Evolutionary conservation across 1,140 invertebrate species (phyloP).

Genomic region (Temnothorax curvispinosus): DNA sequence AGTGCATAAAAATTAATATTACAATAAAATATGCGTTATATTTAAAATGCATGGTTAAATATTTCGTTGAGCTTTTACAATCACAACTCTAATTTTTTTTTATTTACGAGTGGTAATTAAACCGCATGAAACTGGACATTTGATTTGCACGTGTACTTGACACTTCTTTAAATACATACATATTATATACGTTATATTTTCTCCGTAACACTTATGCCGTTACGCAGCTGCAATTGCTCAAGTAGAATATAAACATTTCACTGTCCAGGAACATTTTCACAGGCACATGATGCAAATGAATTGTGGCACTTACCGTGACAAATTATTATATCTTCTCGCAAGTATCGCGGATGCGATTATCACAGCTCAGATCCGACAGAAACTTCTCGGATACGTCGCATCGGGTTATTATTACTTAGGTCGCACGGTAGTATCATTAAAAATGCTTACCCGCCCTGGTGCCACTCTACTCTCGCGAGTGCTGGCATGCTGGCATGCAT

Average conservation of each 20-base stretch:
- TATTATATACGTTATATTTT: background rate
- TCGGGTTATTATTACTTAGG: conserved; percentile 62
- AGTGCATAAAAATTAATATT: background rate
- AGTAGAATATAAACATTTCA: conserved; percentile 24
- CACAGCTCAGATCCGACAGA: conserved; percentile 25
- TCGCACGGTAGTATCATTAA: conserved; percentile 51
- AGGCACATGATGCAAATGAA: conserved; percentile 25
- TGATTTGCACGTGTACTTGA: background rate
- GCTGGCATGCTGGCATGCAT: conserved; percentile 64
- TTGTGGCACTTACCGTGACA: conserved; percentile 27
- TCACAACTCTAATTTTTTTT: background rate
- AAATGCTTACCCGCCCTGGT: conserved; percentile 55
- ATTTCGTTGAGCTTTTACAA: background rate
- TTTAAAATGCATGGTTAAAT: background rate
- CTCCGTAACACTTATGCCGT: background rate
- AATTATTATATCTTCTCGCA: conserved; percentile 28
- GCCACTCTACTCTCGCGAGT: background rate
- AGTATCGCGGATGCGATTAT: conserved; percentile 25
- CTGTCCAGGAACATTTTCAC: conserved; percentile 6
- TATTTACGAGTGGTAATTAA: background rate
- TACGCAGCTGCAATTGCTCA: background rate
- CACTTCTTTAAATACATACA: background rate
- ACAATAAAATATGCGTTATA: background rate
- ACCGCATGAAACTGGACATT: background rate
- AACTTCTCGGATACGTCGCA: conserved; percentile 54